Evolutionary conservation across 2,113 vertebrate species (phyloP).

Genomic region (Thinocorus orbignyianus): DNA sequence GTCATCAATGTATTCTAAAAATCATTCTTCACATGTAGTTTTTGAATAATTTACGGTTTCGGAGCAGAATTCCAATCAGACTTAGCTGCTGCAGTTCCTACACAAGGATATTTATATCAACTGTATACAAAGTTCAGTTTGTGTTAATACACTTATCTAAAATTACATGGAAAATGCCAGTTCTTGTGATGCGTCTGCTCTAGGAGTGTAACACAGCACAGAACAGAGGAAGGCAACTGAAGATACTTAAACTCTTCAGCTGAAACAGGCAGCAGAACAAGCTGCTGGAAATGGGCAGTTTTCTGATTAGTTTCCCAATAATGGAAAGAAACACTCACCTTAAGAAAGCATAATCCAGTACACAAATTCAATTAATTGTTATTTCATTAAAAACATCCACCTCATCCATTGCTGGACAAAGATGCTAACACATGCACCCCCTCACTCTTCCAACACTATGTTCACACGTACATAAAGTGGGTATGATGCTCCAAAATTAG

Average conservation of each 20-base stretch:
- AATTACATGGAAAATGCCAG: background rate
- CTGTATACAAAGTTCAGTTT: background rate
- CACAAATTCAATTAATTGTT: background rate
- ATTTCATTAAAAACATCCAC: background rate
- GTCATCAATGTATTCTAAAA: constrained; percentile 14
- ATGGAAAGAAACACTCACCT: background rate
- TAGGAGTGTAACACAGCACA: background rate
- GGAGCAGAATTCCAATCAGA: background rate
- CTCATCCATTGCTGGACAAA: background rate
- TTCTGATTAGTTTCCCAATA: background rate
- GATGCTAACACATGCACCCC: fast-evolving
- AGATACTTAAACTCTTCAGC: background rate
- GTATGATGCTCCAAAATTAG: background rate
- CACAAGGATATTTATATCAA: background rate
- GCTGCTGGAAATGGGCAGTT: background rate
- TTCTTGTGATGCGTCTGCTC: background rate
- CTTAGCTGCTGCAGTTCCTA: background rate
- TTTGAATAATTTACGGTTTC: constrained; percentile 12
- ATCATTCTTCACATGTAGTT: background rate
- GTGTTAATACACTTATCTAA: background rate
- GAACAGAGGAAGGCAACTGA: background rate
- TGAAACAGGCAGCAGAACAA: background rate
- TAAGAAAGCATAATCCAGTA: background rate
- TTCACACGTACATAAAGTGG: background rate
- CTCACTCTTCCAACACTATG: background rate